phyloP scores from a whole-genome alignment of 1,140 invertebrate genomes.

The Heliconius nattereri region DNA sequence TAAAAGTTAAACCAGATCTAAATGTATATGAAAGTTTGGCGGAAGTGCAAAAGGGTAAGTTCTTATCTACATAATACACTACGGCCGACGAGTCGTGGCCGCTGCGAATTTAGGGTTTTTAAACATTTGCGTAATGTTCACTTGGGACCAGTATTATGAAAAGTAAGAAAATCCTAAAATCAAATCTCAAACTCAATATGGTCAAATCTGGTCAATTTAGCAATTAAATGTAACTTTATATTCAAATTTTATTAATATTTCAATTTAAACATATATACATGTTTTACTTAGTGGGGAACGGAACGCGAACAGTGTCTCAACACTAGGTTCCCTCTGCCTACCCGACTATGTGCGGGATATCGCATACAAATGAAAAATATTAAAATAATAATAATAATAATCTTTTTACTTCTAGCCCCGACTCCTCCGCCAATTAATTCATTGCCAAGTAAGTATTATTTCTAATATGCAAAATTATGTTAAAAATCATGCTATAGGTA shows the following conservation, averaged over 20 bases:
- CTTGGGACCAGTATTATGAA: too few relatives aligned
- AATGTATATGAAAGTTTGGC: background rate
- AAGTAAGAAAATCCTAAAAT: too few relatives aligned
- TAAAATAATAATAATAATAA: background rate
- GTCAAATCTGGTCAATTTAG: too few relatives aligned
- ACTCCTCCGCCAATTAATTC: background rate
- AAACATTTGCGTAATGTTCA: too few relatives aligned
- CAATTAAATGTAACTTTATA: background rate
- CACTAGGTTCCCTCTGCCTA: too few relatives aligned
- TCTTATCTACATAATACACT: background rate
- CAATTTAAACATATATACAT: background rate
- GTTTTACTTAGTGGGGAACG: background rate
- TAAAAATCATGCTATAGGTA: background rate
- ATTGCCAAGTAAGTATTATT: constrained; percentile 1
- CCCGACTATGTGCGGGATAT: too few relatives aligned
- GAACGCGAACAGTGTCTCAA: too few relatives aligned
- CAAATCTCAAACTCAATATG: too few relatives aligned
- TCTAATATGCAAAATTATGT: background rate
- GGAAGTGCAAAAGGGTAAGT: background rate
- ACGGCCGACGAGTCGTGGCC: too few relatives aligned
- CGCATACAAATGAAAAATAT: too few relatives aligned
- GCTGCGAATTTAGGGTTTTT: too few relatives aligned
- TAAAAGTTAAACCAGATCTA: background rate
- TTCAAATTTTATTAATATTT: too few relatives aligned
- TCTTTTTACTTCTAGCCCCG: background rate